A percentile compares a stretch with the other conserved stretches of the same genome.
These are phyloP conservation scores for Standfussiana lucernea DNA, from an alignment of 2,888 invertebrate genomes.

Conservation along the genomic window DNA sequence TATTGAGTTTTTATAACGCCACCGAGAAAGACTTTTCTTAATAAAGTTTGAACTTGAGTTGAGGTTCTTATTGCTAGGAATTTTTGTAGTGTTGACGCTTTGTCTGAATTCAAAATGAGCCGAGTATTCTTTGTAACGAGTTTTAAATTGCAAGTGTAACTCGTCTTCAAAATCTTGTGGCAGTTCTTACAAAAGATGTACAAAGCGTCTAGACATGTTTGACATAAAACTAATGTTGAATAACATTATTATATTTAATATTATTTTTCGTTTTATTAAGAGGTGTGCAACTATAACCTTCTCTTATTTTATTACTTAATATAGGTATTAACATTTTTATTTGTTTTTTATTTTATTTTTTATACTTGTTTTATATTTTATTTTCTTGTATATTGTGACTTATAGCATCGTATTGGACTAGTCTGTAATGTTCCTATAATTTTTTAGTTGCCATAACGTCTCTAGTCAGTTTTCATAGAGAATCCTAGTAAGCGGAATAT, in stretches of 20 bases:
- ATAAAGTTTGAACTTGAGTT: conserved; percentile 46
- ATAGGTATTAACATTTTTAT: too few relatives aligned
- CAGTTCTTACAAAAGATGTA: not conserved
- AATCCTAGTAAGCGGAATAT: not conserved
- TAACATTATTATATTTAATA: too few relatives aligned
- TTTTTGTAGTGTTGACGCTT: conserved; percentile 30
- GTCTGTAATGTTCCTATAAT: too few relatives aligned
- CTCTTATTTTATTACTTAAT: too few relatives aligned
- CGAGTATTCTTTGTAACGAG: not conserved
- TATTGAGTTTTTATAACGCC: conserved; percentile 59
- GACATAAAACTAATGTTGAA: not conserved
- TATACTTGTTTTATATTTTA: too few relatives aligned
- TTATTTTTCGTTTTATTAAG: too few relatives aligned
- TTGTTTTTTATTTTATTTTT: too few relatives aligned
- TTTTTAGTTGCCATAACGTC: not conserved
- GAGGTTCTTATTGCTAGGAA: conserved; percentile 31
- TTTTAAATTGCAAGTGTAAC: not conserved
- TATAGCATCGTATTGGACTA: too few relatives aligned
- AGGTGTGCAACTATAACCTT: too few relatives aligned
- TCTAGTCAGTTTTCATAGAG: not conserved
- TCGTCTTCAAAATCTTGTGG: not conserved
- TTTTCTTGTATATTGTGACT: too few relatives aligned
- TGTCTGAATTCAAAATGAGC: conserved; percentile 25
- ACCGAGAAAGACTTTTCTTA: conserved; percentile 43
- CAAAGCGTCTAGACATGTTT: not conserved